Evolutionary conservation across 2,888 invertebrate species (phyloP), one percentile per base, ranked within the genome.

Genomic region (Epistrophe grossulariae): DNA sequence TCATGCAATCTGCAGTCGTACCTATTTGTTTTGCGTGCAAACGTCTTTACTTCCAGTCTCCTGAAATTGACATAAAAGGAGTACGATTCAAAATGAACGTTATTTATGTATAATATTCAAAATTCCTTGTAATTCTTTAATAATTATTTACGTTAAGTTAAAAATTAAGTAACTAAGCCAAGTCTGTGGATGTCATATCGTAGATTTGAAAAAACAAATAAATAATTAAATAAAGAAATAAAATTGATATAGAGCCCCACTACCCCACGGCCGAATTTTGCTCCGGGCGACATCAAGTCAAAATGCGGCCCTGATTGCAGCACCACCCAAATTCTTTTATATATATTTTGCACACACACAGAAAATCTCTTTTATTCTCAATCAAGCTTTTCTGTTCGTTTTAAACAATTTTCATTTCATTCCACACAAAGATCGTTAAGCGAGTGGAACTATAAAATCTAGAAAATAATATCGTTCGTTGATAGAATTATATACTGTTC

Each of bases 401-500:
- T 55, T 55, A 55, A 28, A 48, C 15, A 77, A 68, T 71, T 72
- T 77, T 52, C 59, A 57, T 68, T 80, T 68, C 55, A 70, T 70
- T 72, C 50, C 60, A 43, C 31, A 68, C 57, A 55, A 17, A 60
- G 66, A 60, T 43, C 70, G 52, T n/a, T 52, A n/a, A 55, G 55
- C 70, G 55, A 70, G 55, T 55, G 55, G 70, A 55, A 19, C 55
- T n/a, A 24, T 24, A 8, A 50, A 52, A 24, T 40, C 24, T 52
- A 15, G 17, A 48, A 28, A 55, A 3, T 19, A 45, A 17, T 40
- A 38, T 60, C 19, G 40, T 4, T 40, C 17, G 8, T 13, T 40
- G 50, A n/a, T 40, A 68, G 38, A 48, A 40, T 28, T 28, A n/a
- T n/a, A n/a, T 59, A 71, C 66, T 59, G 52, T 77, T 28, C 77